phyloP scores from a whole-genome alignment of 2,888 invertebrate species.

The Suillia variegata region DNA sequence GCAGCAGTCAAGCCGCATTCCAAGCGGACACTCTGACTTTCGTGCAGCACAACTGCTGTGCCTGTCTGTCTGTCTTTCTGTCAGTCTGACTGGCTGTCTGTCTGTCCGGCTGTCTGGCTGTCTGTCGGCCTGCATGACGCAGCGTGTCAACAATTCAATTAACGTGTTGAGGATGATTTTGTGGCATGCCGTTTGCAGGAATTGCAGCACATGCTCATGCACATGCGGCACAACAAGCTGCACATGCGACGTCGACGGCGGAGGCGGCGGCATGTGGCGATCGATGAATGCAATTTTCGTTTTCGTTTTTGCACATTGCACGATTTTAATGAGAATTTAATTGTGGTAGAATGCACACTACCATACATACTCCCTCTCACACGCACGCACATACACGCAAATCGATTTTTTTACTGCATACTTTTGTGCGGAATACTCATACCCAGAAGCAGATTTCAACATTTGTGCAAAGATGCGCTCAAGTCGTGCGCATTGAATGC shows the following conservation, averaged over 20 bases:
- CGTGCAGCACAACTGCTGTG: constrained; percentile 24
- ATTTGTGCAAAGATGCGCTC: background rate
- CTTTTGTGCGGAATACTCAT: background rate
- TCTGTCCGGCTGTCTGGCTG: constrained; percentile 28
- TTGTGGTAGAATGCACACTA: constrained; percentile 32
- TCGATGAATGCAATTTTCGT: constrained; percentile 13
- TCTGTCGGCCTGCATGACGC: constrained; percentile 36
- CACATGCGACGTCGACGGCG: constrained; percentile 5
- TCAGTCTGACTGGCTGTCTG: constrained; percentile 1
- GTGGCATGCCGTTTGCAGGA: constrained; percentile 48
- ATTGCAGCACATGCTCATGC: too few species aligned
- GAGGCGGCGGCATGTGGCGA: constrained; percentile 19
- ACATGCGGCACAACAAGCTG: background rate
- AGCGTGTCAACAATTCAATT: constrained; percentile 57
- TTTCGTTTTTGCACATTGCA: constrained; percentile 20
- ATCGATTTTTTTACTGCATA: constrained; percentile 6
- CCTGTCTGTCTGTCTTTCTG: background rate
- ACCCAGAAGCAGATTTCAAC: too few species aligned
- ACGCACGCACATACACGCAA: background rate
- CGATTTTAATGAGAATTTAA: constrained; percentile 52
- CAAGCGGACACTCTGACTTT: constrained; percentile 23
- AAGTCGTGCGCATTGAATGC: background rate
- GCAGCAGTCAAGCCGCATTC: constrained; percentile 15
- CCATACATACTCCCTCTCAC: constrained; percentile 15
- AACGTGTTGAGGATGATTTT: constrained; percentile 56